Percentiles rank a stretch among this genome's conserved stretches.
phyloP scores from a whole-genome alignment of 2,888 invertebrate genomes.

The Polydesmus complanatus region DNA sequence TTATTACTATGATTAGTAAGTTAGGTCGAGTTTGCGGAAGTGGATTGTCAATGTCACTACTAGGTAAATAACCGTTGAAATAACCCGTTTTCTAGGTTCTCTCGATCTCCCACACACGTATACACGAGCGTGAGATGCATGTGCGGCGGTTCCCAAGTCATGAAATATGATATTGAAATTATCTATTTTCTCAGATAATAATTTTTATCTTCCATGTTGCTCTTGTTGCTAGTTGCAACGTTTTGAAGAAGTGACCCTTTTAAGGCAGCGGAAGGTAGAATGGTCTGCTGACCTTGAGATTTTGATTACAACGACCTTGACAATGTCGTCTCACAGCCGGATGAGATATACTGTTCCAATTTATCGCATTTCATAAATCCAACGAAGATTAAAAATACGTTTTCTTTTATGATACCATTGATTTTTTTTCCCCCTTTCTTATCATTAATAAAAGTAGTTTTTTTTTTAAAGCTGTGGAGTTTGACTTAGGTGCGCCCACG shows the following conservation, averaged over 20 bases:
- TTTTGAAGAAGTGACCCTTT: not conserved
- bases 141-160: not conserved
- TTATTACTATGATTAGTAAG: no score
- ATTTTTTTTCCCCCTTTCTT: no score
- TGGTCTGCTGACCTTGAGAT: not conserved
- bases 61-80: no score
- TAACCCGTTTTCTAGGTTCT: no score
- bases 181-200: no score
- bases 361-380: not conserved
- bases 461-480: no score
- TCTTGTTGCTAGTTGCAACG: not conserved
- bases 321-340: not conserved
- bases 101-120: no score
- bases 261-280: not conserved
- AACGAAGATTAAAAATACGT: not conserved
- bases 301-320: not conserved
- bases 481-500: not conserved
- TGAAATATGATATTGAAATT: not conserved
- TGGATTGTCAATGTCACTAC: no score
- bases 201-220: no score
- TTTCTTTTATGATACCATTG: no score
- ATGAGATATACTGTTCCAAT: not conserved
- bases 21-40: no score
- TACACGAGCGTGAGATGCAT: not conserved
- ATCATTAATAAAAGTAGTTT: no score